Evolutionary conservation across 2,113 vertebrate species (phyloP).

Genomic region (Chrysochloris asiatica): DNA sequence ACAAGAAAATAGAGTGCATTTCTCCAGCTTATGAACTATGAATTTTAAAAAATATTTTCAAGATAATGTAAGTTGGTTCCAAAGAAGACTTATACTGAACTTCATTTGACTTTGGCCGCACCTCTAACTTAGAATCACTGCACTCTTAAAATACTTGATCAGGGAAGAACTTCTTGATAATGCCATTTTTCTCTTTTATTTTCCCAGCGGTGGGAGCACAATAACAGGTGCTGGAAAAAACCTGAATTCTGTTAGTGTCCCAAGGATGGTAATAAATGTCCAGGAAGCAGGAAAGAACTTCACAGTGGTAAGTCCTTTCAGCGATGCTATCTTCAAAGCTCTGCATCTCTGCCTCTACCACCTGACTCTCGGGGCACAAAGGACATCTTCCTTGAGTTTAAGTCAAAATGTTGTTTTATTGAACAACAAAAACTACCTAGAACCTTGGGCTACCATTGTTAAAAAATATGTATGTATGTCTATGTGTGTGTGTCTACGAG

Average conservation of each 20-base stretch:
- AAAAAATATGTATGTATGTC: neutral
- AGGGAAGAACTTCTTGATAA: constrained; percentile 2
- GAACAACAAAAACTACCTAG: neutral
- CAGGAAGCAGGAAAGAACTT: constrained; percentile 89
- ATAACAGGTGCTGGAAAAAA: constrained; percentile 93
- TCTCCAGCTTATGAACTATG: constrained; percentile 53
- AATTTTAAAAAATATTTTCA: constrained; percentile 43
- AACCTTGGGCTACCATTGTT: neutral
- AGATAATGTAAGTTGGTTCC: constrained; percentile 11
- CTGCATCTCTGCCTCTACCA: neutral
- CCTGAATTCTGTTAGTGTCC: constrained; percentile 92
- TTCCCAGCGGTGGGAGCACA: constrained; percentile 94
- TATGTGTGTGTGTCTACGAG: neutral
- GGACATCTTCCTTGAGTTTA: neutral
- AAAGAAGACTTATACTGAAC: neutral
- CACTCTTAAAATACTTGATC: neutral
- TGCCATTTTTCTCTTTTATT: constrained; percentile 58
- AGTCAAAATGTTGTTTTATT: neutral
- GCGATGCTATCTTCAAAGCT: neutral
- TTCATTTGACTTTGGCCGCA: neutral
- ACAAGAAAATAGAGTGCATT: constrained; percentile 19
- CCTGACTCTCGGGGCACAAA: neutral
- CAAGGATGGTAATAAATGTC: constrained; percentile 94
- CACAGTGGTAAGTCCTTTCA: constrained; percentile 92
- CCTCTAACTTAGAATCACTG: neutral